phyloP scores from a whole-genome alignment of 1,140 invertebrate genomes.

The silkworm (Bombyx mori) region DNA sequence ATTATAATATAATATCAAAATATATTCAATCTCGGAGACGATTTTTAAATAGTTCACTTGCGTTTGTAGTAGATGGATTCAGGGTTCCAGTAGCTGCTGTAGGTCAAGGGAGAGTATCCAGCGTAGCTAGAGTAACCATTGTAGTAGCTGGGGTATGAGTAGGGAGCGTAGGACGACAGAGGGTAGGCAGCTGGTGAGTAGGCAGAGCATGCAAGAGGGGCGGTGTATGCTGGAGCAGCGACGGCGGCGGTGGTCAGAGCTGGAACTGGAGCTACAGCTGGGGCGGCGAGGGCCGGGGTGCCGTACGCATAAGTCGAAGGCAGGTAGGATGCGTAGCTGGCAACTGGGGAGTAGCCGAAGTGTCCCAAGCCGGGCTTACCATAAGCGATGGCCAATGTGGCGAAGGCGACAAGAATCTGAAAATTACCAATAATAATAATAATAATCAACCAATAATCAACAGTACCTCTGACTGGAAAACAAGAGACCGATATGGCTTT shows the following conservation, averaged over 20 bases:
- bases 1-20: too few relatives aligned
- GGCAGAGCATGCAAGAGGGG: constrained; percentile 9
- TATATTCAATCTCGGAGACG: too few relatives aligned
- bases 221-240: constrained; percentile 6
- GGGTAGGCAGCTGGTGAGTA: not conserved
- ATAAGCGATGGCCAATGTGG: constrained; percentile 11
- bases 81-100: not conserved
- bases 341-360: constrained; percentile 5
- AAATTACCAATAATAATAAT: not conserved
- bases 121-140: not conserved
- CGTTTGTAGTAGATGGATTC: not conserved
- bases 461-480: too few relatives aligned
- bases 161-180: constrained; percentile 5
- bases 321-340: constrained; percentile 4
- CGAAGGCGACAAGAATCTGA: constrained; percentile 12
- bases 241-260: constrained; percentile 1
- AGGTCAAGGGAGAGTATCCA: not conserved
- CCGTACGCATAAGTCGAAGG: constrained; percentile 3
- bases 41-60: not conserved
- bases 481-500: too few relatives aligned
- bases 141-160: constrained; percentile 5
- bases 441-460: too few relatives aligned
- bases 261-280: not conserved
- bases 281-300: not conserved
- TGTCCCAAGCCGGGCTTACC: constrained; percentile 8